Evolutionary conservation across 2,113 vertebrate species (phyloP).

Genomic region (Labeo catla): DNA sequence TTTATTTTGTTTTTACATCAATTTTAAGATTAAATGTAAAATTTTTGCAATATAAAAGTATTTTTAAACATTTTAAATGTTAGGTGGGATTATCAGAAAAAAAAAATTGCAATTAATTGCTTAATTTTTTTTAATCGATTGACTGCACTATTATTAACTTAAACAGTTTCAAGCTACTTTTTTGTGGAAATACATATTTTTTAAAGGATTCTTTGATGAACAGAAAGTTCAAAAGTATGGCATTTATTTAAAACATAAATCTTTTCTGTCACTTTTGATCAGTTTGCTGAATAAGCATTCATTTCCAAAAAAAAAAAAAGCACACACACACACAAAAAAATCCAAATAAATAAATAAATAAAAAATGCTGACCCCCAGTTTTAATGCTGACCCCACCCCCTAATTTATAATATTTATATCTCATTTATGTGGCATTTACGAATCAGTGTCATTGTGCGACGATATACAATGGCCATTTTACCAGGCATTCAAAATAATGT

Average conservation of each 20-base stretch:
- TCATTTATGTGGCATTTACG: not conserved
- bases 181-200: not conserved
- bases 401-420: not conserved
- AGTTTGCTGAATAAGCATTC: not conserved
- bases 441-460: not conserved
- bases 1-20: too few species aligned
- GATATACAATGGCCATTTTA: constrained; percentile 3
- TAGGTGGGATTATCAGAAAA: too few species aligned
- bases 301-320: not conserved
- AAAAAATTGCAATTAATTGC: too few species aligned
- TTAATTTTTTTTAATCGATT: too few species aligned
- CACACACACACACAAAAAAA: too few species aligned
- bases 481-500: not conserved
- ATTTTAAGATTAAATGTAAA: too few species aligned
- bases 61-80: too few species aligned
- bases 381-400: too few species aligned
- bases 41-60: too few species aligned
- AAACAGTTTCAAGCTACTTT: not conserved
- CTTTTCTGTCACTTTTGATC: not conserved
- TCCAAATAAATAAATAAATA: too few species aligned
- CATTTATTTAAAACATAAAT: not conserved
- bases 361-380: too few species aligned
- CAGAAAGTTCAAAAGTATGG: not conserved
- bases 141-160: not conserved
- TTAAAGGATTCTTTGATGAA: not conserved